Base-by-base conservation (phyloP, 2,888 invertebrate genomes). In the Lycophotia porphyrea region DNA sequence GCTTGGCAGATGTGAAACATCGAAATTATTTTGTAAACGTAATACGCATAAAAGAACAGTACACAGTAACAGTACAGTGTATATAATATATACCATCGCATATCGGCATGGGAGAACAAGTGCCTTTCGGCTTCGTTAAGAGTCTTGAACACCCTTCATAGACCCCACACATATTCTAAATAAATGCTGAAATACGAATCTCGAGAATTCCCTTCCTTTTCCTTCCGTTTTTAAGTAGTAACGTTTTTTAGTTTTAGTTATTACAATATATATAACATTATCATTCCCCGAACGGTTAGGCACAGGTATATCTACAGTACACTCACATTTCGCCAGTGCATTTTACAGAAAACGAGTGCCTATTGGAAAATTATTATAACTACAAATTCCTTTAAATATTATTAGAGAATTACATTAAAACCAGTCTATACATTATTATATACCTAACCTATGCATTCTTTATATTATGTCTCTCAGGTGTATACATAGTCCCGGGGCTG, bases 361-460 rank as follows among this genome's bases (percentile, higher is more conserved):
- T 52, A 8, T 21, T 9, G 1, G 36, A 44, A 52, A 36, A 61
- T 13, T 9, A 74, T 5, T 36, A 44, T 24, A 47, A 39, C 31
- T 66, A 79, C 21, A 13, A 49, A 42, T 5, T 73, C 31, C n/a
- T 61, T 74, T 47, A 78, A 64, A 71, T 71, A 66, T 55, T 39
- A 73, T 55, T 44, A 58, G 7, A 71, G 47, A 78, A 78, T n/a
- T 80, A 78, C 34, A 49, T 60, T 60, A 70, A 69, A 60, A 74
- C 55, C 78, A 80, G 78, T 78, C 78, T 78, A 74, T 78, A 74
- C 74, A 73, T 73, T 61, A 61, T 61, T 66, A 36, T 47, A 60
- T 39, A 27, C 63, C 27, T 63, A 39, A 39, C 8, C 63, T 73
- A 73, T 34, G 60, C 52, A 55, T 49, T 39, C 15, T 61, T 72